Evolutionary conservation across 2,888 invertebrate species (phyloP), one percentile per base, ranked within the genome.

Genomic region (Oligia latruncula): DNA sequence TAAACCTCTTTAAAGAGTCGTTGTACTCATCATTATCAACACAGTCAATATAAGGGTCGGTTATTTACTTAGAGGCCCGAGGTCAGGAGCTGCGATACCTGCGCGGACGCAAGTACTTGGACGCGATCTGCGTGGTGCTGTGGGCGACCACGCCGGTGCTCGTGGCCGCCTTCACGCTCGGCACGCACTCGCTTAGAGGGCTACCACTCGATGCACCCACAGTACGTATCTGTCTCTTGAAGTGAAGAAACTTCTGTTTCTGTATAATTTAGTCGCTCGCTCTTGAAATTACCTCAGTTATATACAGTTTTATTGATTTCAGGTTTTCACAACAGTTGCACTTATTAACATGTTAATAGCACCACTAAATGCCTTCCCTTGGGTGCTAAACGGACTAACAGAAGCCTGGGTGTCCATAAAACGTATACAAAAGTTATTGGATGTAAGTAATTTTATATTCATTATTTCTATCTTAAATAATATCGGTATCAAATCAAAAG

Each of bases 101-200:
- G 80, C 98, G 98, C 87, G 98, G 98, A 15, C 97, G 99, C 82
- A 99, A 99, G 97, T 99, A 99, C 95, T 95, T 99, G 87, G 99
- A 99, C 96, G 99, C 99, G 0, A 95, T 99, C 82, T 99, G 99
- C 95, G 99, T 99, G 23, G 99, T 99, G 94, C 98, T 99, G 94
- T 99, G 99, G 99, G 99, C 99, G 0, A 99, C 99, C 0, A 99
- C 99, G 13, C 99, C 99, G 0, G 98, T 99, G 49, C 93, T 99
- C 40, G 98, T 99, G 90, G 98, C 99, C 4, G 97, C 99, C 80
- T 96, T 99, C 17, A 99, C 99, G 0, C 98, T 99, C 91, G 97
- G 98, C 23, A 98, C 98, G 13, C 99, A 98, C 91, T 98, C 98
- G 49, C 94, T 98, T n/a, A 93, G 98, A 87, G 98, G 99, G 81